Evolutionary conservation across 1,140 invertebrate genomes (phyloP), one percentile per base, ranked within the genome.

Genomic region (Bombus huntii): DNA sequence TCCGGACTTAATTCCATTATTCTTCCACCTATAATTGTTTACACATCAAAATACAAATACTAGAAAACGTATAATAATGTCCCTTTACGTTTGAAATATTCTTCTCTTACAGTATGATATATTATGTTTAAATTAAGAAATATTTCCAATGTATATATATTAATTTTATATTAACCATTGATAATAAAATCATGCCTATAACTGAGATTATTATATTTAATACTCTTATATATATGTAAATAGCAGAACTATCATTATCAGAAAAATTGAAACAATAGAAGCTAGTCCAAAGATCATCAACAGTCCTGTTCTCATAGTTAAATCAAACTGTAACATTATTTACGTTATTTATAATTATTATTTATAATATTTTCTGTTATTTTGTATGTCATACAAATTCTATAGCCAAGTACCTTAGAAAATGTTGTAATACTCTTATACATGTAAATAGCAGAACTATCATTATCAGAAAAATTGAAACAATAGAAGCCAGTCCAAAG

Each of bases 41-140:
- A 97, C 4, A 97, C 96, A 90, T 97, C 97, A 89, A 96, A 96
- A 66, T 96, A 96, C 81, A 97, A 92, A 89, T 96, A 97, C 96
- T 96, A 93, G 44, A 94, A 62, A 44, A 28, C 47, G 34, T 34
- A 72, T 53, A 8, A 47, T 66, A 77, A 59, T 34, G 34, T 13
- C 9, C 66, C 25, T 22, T 77, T 44, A n/a, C 6, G 10, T 81
- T 1, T 22, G 1, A 62, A 28, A 39, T 57, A n/a, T 37, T 18
- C 15, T 13, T 15, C 5, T 68, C 5, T 13, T 57, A 57, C 2
- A 44, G 5, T 10, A n/a, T 34, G 44, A 34, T 74, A 13, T 59
- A 68, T 65, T 25, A 4, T 34, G 13, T 13, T 53, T 13, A 53
- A 75, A 34, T 34, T 6, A 75, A 75, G 62, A 37, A 34, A 31